These are phyloP conservation scores for Heterocephalus glaber DNA, from an alignment of 2,113 vertebrate genomes.

Conservation along the genomic window DNA sequence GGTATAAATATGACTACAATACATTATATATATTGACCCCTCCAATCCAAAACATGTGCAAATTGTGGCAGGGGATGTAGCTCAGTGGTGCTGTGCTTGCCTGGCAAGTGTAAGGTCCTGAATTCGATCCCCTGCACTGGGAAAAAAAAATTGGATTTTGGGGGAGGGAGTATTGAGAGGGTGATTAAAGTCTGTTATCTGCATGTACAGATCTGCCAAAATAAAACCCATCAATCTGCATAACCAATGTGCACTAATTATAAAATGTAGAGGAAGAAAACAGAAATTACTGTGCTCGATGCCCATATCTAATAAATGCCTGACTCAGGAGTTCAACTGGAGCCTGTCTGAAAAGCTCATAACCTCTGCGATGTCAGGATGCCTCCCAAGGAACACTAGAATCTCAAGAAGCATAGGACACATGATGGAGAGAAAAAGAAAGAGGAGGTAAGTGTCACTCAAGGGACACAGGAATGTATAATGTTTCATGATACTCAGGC, in stretches of 20 bases:
- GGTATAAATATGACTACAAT: neutral
- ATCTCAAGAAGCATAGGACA: neutral
- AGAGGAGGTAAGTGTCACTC: neutral
- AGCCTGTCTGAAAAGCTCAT: neutral
- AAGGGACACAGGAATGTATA: neutral
- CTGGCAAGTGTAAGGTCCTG: too few relatives aligned
- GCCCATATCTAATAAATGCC: neutral
- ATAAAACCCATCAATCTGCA: neutral
- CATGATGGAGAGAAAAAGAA: neutral
- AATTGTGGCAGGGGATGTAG: too few relatives aligned
- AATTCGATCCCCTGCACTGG: too few relatives aligned
- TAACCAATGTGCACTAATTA: neutral
- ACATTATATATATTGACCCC: neutral
- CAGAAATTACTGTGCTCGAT: neutral
- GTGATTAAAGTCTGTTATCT: neutral
- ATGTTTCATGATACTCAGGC: neutral
- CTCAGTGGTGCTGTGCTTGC: too few relatives aligned
- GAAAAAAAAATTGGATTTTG: too few relatives aligned
- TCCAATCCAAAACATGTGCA: neutral
- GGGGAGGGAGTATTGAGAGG: neutral
- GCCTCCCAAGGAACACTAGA: neutral
- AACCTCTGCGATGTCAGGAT: neutral
- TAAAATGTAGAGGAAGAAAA: neutral
- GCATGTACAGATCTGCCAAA: neutral
- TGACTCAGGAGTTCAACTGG: neutral